phyloP scores from a whole-genome alignment of 2,888 invertebrate genomes.

The Minunthozetes semirufus region DNA sequence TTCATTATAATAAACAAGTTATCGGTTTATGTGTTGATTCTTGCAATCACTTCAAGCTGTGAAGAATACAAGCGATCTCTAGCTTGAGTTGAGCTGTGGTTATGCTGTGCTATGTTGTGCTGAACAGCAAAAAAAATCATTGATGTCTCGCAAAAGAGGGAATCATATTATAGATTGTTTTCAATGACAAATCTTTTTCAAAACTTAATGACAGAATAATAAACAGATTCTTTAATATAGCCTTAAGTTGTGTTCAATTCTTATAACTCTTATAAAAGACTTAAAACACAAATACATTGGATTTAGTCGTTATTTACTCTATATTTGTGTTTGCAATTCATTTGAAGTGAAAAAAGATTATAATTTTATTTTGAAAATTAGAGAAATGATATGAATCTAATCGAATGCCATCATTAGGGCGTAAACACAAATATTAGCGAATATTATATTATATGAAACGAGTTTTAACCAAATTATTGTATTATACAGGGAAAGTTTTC shows the following conservation, averaged over 20 bases:
- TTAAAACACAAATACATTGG: background rate
- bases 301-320: constrained; percentile 4
- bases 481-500: too few relatives aligned
- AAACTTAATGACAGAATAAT: too few relatives aligned
- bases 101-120: too few relatives aligned
- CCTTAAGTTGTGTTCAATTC: too few relatives aligned
- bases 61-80: background rate
- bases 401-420: constrained; percentile 26
- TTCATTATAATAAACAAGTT: constrained; percentile 27
- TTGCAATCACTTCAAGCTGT: constrained; percentile 9
- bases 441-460: constrained; percentile 10
- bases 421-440: constrained; percentile 4
- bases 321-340: background rate
- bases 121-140: too few relatives aligned
- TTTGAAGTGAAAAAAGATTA: background rate
- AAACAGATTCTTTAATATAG: too few relatives aligned
- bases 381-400: constrained; percentile 21
- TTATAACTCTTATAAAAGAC: background rate
- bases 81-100: too few relatives aligned
- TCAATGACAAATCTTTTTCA: too few relatives aligned
- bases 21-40: constrained; percentile 16
- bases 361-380: background rate
- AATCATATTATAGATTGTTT: too few relatives aligned
- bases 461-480: constrained; percentile 12
- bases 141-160: too few relatives aligned